phyloP scores from a whole-genome alignment of 2,113 vertebrate species.

The Pluvialis apricaria region DNA sequence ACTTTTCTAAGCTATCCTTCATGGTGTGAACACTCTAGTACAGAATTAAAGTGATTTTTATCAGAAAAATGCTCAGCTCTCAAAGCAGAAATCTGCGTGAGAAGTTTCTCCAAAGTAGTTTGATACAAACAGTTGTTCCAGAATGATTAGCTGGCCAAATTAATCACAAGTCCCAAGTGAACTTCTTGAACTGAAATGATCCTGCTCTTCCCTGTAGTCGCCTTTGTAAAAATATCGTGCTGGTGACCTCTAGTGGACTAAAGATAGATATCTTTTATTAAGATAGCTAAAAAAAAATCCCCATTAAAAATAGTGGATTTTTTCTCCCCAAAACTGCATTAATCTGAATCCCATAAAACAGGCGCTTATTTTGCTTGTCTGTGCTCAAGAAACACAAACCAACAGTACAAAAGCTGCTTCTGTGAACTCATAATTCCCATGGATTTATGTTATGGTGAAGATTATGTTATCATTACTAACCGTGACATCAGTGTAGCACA shows the following conservation, averaged over 20 bases:
- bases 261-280: not conserved
- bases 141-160: not conserved
- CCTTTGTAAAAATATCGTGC: not conserved
- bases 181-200: not conserved
- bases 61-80: not conserved
- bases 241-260: slow-evolving; percentile 63
- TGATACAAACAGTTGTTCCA: not conserved
- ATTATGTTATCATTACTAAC: not conserved
- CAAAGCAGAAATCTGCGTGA: not conserved
- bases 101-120: not conserved
- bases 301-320: not conserved
- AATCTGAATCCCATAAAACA: not conserved
- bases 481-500: fast-evolving
- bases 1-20: not conserved
- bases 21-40: not conserved
- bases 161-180: not conserved
- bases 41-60: not conserved
- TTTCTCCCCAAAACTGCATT: not conserved
- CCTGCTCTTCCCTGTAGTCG: not conserved
- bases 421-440: not conserved
- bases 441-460: not conserved
- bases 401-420: not conserved
- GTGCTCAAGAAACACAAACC: not conserved
- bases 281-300: not conserved
- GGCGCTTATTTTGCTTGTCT: not conserved